Evolutionary conservation across 2,797 vertebrate genomes (phyloP).

Genomic region (Rousettus madagascariensis): DNA sequence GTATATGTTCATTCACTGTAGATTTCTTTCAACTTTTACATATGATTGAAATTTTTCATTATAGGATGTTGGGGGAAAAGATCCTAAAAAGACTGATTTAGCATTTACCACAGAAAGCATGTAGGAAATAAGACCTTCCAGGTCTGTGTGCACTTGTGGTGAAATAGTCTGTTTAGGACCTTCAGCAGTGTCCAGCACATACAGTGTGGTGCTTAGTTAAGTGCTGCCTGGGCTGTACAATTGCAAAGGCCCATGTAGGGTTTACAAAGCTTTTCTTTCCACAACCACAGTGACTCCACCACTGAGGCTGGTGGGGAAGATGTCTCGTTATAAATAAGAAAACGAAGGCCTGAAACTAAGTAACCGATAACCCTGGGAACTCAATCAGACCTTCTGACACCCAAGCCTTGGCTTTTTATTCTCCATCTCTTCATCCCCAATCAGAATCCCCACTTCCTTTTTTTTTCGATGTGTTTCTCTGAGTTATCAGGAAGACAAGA

Average conservation of each 20-base stretch:
- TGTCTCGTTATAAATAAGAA: not conserved
- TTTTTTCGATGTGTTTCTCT: not conserved
- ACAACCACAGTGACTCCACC: no score
- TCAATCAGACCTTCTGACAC: not conserved
- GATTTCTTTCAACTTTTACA: not conserved
- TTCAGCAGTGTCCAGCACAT: not conserved
- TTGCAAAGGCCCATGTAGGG: not conserved
- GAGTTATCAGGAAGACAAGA: not conserved
- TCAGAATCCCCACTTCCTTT: not conserved
- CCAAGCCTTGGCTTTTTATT: not conserved
- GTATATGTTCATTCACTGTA: not conserved
- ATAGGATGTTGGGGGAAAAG: not conserved
- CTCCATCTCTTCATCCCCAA: not conserved
- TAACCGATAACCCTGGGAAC: not conserved
- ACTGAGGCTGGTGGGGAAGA: not conserved
- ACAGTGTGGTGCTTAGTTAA: accelerated
- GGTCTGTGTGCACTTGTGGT: not conserved
- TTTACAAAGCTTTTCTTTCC: not conserved
- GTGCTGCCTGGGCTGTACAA: not conserved
- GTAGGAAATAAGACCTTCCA: not conserved
- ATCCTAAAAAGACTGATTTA: not conserved
- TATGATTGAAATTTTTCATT: not conserved
- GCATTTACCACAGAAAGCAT: not conserved
- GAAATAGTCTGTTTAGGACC: not conserved
- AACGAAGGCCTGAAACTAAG: not conserved